phyloP scores from a whole-genome alignment of 2,113 vertebrate species.

The Strix aluco region DNA sequence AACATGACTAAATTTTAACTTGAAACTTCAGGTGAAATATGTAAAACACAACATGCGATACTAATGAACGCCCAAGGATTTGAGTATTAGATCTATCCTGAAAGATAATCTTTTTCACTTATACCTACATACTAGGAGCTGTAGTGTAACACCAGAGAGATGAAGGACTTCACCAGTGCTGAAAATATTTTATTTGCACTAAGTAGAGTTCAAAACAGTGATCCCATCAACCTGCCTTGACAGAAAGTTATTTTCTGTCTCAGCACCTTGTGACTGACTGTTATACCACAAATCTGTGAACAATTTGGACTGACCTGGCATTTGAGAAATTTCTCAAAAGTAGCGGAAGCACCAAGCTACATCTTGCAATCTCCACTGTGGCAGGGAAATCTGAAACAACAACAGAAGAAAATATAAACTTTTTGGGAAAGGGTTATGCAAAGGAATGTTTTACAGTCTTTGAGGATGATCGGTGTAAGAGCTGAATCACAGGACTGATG shows the following conservation, averaged over 20 bases:
- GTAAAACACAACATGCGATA: neutral
- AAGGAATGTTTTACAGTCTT: neutral
- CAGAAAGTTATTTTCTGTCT: neutral
- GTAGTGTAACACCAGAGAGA: neutral
- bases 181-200: neutral
- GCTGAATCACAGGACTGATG: neutral
- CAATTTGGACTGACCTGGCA: neutral
- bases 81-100: neutral
- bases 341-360: neutral
- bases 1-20: neutral
- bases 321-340: neutral
- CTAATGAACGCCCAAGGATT: neutral
- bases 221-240: neutral
- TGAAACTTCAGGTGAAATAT: neutral
- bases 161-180: neutral
- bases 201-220: neutral
- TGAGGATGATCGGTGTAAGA: neutral
- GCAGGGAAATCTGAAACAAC: neutral
- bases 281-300: neutral
- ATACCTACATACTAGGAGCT: too few species aligned
- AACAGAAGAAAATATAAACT: neutral
- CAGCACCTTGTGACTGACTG: neutral
- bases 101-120: neutral
- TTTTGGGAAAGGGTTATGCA: neutral
- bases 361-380: neutral